phyloP scores from a whole-genome alignment of 2,113 vertebrate genomes.

The Xyrauchen texanus region DNA sequence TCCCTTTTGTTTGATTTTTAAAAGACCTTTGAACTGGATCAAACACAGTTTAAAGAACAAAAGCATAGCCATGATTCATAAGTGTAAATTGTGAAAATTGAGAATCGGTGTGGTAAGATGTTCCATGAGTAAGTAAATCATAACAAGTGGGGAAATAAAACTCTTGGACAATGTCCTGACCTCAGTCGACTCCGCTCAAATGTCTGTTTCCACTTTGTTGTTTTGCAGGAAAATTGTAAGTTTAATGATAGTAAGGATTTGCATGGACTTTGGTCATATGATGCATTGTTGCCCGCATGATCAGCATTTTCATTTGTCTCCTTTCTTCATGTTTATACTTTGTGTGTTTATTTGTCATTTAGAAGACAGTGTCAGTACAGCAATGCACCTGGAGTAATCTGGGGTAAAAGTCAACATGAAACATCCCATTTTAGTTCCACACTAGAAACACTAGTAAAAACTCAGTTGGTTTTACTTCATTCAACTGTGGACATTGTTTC shows the following conservation, averaged over 20 bases:
- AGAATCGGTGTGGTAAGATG: slow-evolving; percentile 25
- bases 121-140: slow-evolving; percentile 18
- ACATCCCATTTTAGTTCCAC: no score
- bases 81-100: slow-evolving; percentile 30
- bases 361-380: no score
- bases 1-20: slow-evolving; percentile 25
- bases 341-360: no score
- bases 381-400: no score
- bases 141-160: background rate
- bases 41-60: background rate
- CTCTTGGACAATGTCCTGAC: slow-evolving; percentile 21
- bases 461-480: no score
- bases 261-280: background rate
- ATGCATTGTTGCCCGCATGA: slow-evolving; percentile 5
- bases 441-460: no score
- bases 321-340: background rate
- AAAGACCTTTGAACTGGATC: slow-evolving; percentile 28
- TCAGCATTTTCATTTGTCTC: background rate
- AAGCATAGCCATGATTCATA: slow-evolving; percentile 31
- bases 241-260: no score
- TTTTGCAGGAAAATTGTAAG: slow-evolving; percentile 22
- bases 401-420: no score
- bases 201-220: background rate
- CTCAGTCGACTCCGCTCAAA: no score
- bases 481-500: no score